A percentile compares a stretch with the other conserved stretches of the same genome.
Evolutionary conservation across 2,797 vertebrate species (phyloP).

Genomic region (Corythornis leucogaster): DNA sequence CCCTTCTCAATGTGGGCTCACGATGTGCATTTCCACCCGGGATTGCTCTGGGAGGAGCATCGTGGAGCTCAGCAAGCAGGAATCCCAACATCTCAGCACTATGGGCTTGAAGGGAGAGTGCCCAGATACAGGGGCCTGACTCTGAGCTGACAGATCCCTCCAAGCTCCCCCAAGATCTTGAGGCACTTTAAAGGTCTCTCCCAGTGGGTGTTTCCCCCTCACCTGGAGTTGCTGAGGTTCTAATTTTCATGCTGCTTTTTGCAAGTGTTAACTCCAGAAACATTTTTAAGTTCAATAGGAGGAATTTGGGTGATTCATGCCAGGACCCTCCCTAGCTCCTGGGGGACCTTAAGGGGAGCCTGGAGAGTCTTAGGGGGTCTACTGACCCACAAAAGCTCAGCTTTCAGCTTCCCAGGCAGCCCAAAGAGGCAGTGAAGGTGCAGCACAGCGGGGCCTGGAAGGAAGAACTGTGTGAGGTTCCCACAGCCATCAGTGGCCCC

Average conservation of each 20-base stretch:
- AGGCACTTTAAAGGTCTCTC: neutral
- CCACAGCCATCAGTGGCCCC: rapidly evolving
- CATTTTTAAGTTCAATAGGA: too few species aligned
- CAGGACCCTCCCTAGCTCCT: neutral
- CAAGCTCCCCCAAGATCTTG: neutral
- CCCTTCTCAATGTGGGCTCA: neutral
- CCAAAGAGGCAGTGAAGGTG: rapidly evolving
- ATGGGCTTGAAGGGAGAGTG: neutral
- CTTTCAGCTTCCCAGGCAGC: neutral
- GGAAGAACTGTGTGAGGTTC: neutral
- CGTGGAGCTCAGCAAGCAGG: neutral
- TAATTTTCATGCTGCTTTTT: neutral
- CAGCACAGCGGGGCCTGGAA: neutral
- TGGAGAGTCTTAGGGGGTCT: neutral
- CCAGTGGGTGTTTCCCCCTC: neutral
- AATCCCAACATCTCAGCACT: neutral
- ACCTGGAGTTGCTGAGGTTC: neutral
- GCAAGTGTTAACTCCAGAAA: neutral
- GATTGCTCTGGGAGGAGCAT: neutral
- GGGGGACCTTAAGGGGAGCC: neutral
- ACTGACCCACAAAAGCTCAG: neutral
- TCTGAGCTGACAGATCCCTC: neutral
- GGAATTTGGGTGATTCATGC: neutral
- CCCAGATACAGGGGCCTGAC: rapidly evolving
- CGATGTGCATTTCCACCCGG: neutral